Percentiles rank a stretch among this genome's conserved stretches.
Conservation (phyloP, 2,888 invertebrate species). For the Eupeodes latifasciatus region DNA sequence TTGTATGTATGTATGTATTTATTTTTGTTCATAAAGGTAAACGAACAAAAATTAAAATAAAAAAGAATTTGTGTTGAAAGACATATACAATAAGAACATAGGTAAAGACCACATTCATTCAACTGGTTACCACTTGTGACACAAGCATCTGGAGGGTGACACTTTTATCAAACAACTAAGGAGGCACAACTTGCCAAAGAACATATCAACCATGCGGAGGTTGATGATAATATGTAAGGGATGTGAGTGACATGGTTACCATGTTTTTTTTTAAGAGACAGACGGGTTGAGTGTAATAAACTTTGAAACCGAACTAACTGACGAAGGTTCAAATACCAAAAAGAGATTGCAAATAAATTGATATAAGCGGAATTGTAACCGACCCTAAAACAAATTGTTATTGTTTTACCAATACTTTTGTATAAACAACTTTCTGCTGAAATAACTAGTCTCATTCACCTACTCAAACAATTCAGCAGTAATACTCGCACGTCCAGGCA, state of each 20-base stretch:
- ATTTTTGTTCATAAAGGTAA: slow-evolving; percentile 6
- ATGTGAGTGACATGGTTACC: not conserved
- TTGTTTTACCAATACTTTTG: too few species aligned
- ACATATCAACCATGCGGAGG: slow-evolving; percentile 14
- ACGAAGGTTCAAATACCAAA: too few species aligned
- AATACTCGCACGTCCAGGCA: too few species aligned
- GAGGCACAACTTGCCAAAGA: slow-evolving; percentile 46
- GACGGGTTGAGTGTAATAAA: too few species aligned
- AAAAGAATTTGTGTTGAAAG: slow-evolving; percentile 45
- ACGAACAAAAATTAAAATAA: slow-evolving; percentile 4
- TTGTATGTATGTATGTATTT: slow-evolving; percentile 10
- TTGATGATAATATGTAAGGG: not conserved
- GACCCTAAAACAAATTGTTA: too few species aligned
- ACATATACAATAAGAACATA: not conserved
- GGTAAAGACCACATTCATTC: slow-evolving; percentile 53
- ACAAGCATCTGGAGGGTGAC: slow-evolving; percentile 57
- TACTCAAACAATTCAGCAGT: too few species aligned
- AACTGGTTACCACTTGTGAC: slow-evolving; percentile 62
- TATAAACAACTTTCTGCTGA: too few species aligned
- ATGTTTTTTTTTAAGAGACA: not conserved
- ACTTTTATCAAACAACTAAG: slow-evolving; percentile 44
- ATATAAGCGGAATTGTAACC: too few species aligned
- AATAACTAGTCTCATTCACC: too few species aligned
- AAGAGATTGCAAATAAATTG: too few species aligned
- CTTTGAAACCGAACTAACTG: too few species aligned